phyloP scores from a whole-genome alignment of 2,888 invertebrate genomes.

The Branchellion lobata region DNA sequence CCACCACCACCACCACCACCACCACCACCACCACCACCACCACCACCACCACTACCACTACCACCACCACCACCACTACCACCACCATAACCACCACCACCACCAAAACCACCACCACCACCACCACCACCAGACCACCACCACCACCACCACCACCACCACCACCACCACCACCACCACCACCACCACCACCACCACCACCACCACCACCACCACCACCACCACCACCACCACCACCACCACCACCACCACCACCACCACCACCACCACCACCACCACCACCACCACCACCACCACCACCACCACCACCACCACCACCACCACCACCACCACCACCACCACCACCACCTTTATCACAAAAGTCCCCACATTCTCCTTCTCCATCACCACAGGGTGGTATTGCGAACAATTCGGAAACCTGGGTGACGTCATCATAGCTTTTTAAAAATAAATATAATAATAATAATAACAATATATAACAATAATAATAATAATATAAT shows the following conservation, averaged over 20 bases:
- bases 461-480: no score
- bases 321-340: background rate
- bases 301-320: slow-evolving; percentile 7
- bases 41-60: slow-evolving; percentile 3
- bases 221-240: slow-evolving; percentile 24
- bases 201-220: background rate
- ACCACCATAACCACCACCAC: background rate
- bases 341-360: slow-evolving; percentile 49
- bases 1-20: no score
- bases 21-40: background rate
- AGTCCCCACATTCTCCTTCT: slow-evolving; percentile 52
- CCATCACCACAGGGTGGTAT: slow-evolving; percentile 73
- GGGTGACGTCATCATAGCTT: no score
- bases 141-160: no score
- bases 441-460: no score
- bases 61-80: background rate
- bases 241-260: slow-evolving; percentile 10
- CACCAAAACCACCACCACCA: background rate
- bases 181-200: background rate
- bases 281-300: background rate
- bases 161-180: no score
- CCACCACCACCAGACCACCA: background rate
- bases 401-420: slow-evolving; percentile 89
- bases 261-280: background rate
- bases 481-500: no score